Evolutionary conservation across 2,888 invertebrate genomes (phyloP).

Genomic region (Drosophila diplacantha): DNA sequence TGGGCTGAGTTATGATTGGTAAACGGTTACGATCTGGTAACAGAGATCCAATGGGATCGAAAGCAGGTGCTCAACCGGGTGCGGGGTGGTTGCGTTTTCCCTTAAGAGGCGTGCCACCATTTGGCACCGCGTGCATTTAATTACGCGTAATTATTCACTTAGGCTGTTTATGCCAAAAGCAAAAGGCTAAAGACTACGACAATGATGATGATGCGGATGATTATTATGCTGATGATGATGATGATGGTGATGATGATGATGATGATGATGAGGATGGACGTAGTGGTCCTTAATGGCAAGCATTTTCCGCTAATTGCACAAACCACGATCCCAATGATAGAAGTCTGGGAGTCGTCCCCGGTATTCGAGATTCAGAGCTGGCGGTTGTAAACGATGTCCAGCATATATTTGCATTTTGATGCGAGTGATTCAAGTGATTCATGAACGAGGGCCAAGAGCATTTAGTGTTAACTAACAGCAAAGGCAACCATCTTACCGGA

Average conservation of each 20-base stretch:
- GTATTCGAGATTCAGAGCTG: neutral
- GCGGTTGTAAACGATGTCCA: slow-evolving; percentile 40
- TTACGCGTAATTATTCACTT: slow-evolving; percentile 68
- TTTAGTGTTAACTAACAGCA: no score
- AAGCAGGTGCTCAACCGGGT: slow-evolving; percentile 9
- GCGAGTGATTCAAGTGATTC: slow-evolving; percentile 50
- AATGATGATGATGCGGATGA: slow-evolving; percentile 2
- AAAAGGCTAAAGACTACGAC: slow-evolving; percentile 18
- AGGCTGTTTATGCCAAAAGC: slow-evolving; percentile 41
- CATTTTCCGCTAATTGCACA: slow-evolving; percentile 51
- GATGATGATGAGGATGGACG: slow-evolving; percentile 25
- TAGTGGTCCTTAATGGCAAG: slow-evolving; percentile 49
- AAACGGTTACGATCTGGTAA: slow-evolving; percentile 5
- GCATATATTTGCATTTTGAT: slow-evolving; percentile 46
- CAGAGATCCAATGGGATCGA: slow-evolving; percentile 3
- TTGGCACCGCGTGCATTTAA: slow-evolving; percentile 59
- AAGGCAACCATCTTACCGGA: neutral
- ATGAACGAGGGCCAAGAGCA: slow-evolving; percentile 10
- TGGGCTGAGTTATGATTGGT: slow-evolving; percentile 1
- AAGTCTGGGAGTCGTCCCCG: neutral
- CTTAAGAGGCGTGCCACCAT: slow-evolving; percentile 33
- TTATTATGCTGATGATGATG: neutral
- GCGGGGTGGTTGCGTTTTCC: neutral
- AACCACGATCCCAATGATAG: slow-evolving; percentile 10
- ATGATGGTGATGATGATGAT: slow-evolving; percentile 3